These are phyloP conservation scores for Festucalex cinctus DNA, from an alignment of 2,113 vertebrate genomes.

Conservation along the genomic window DNA sequence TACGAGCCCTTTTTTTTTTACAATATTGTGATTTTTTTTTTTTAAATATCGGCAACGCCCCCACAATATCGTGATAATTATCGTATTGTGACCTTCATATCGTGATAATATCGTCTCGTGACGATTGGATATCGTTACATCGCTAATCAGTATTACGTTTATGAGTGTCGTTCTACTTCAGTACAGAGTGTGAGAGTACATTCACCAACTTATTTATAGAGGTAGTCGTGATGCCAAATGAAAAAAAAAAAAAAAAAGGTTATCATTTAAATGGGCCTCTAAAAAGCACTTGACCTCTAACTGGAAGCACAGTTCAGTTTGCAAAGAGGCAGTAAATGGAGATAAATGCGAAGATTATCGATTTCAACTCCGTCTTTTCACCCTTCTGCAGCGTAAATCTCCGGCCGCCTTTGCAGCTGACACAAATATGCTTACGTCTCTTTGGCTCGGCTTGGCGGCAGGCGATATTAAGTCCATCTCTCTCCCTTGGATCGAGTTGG, in stretches of 20 bases:
- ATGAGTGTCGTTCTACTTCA: neutral
- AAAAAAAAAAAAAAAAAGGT: constrained; percentile 19
- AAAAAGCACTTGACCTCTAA: constrained; percentile 21
- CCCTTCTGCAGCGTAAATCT: constrained; percentile 16
- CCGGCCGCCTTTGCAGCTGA: constrained; percentile 4
- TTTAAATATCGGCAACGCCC: too few species aligned
- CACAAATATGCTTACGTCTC: constrained; percentile 30
- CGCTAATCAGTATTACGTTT: too few species aligned
- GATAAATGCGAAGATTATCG: constrained; percentile 22
- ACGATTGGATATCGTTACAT: too few species aligned
- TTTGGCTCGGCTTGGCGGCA: constrained; percentile 18
- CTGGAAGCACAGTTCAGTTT: constrained; percentile 2
- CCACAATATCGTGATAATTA: too few species aligned
- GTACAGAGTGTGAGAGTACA: neutral
- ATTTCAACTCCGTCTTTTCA: constrained; percentile 7
- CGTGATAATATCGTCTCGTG: too few species aligned
- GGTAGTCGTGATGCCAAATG: constrained; percentile 44
- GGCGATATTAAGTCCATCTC: constrained; percentile 44
- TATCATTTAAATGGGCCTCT: neutral
- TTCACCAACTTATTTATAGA: constrained; percentile 61
- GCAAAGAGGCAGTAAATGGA: constrained; percentile 11
- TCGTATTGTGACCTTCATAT: too few species aligned
- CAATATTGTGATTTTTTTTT: too few species aligned
- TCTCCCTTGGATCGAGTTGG: constrained; percentile 31
- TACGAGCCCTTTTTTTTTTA: too few species aligned